These are phyloP conservation scores for Pomacea canaliculata DNA, from an alignment of 2,888 invertebrate genomes.

Conservation along the genomic window DNA sequence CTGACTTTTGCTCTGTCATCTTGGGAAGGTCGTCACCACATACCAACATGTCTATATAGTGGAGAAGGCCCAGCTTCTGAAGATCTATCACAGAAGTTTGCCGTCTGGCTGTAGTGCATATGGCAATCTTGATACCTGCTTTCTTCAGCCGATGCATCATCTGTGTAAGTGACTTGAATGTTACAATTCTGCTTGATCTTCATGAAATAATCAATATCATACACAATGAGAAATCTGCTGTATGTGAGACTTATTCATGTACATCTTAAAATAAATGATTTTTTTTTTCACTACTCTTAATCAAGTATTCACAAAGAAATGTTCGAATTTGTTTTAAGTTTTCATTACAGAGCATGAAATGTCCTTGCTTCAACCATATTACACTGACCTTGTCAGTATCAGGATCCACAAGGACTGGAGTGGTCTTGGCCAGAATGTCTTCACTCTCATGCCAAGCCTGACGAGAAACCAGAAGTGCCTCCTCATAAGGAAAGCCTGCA, in stretches of 20 bases:
- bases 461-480: constrained; percentile 53
- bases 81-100: constrained; percentile 52
- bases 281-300: no score
- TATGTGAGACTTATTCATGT: no score
- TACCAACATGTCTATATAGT: constrained; percentile 69
- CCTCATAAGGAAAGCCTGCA: constrained; percentile 59
- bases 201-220: no score
- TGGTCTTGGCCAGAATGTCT: constrained; percentile 31
- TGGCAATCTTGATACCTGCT: constrained; percentile 69
- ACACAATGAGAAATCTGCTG: no score
- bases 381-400: constrained; percentile 36
- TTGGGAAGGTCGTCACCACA: constrained; percentile 71
- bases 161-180: not conserved
- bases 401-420: constrained; percentile 41
- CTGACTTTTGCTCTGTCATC: constrained; percentile 41
- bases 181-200: not conserved
- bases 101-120: constrained; percentile 69
- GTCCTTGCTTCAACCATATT: no score
- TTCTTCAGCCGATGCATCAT: constrained; percentile 65
- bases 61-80: constrained; percentile 45
- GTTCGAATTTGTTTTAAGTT: no score
- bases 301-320: no score
- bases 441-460: constrained; percentile 38
- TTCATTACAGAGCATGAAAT: no score
- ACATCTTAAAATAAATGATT: no score